Conservation (phyloP, 2,797 vertebrate species). For the Phoxinus dragarum region DNA sequence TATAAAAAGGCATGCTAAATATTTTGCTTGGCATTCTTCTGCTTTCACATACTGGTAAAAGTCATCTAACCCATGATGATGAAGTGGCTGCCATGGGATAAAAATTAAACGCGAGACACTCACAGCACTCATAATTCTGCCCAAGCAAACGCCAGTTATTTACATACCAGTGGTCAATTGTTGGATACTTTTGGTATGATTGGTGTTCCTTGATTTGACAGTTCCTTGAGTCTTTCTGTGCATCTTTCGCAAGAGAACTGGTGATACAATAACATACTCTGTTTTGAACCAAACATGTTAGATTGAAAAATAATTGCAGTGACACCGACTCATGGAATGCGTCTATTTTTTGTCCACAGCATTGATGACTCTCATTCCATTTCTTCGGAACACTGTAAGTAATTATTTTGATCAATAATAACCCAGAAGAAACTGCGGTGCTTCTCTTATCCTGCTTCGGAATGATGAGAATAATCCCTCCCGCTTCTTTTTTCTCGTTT, state of each 20-base stretch:
- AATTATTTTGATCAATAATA: neutral
- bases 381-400: slow-evolving; percentile 16
- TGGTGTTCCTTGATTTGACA: slow-evolving; percentile 48
- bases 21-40: neutral
- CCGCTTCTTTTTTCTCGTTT: neutral
- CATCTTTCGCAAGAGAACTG: slow-evolving; percentile 18
- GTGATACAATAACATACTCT: slow-evolving; percentile 26
- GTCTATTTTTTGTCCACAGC: neutral
- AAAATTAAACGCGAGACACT: slow-evolving; percentile 68
- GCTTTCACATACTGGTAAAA: slow-evolving; percentile 31
- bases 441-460: neutral
- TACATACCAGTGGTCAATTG: slow-evolving; percentile 68
- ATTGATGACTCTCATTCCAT: neutral
- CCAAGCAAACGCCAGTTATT: slow-evolving; percentile 64
- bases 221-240: slow-evolving; percentile 40
- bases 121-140: slow-evolving; percentile 58
- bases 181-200: slow-evolving; percentile 62
- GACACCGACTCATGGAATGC: slow-evolving; percentile 13
- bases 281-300: slow-evolving; percentile 13
- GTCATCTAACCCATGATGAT: slow-evolving; percentile 43
- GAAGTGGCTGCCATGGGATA: slow-evolving; percentile 58
- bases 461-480: slow-evolving; percentile 4
- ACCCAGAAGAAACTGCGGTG: neutral
- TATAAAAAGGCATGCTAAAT: neutral
- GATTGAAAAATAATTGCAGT: slow-evolving; percentile 11